phyloP scores from a whole-genome alignment of 2,888 invertebrate genomes.

The Lepidocyrtoides sp. region DNA sequence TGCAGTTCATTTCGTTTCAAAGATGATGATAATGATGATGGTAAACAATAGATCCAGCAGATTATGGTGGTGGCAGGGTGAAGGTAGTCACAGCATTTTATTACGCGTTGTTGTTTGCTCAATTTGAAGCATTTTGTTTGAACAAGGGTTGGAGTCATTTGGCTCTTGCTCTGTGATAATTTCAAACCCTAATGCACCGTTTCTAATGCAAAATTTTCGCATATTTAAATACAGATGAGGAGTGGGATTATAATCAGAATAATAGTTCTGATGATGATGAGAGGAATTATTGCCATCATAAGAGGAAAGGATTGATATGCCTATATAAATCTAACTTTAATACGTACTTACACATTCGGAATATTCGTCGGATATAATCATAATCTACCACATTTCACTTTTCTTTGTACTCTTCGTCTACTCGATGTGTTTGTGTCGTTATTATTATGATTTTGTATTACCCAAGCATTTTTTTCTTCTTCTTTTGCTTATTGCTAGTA shows the following conservation, averaged over 20 bases:
- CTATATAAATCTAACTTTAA: neutral
- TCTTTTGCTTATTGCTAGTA: too few relatives aligned
- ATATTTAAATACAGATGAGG: constrained; percentile 63
- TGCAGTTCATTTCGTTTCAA: constrained; percentile 18
- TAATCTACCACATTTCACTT: too few relatives aligned
- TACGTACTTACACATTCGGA: neutral
- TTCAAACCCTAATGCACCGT: constrained; percentile 60
- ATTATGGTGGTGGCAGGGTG: constrained; percentile 1
- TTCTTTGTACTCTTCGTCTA: neutral
- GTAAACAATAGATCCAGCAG: constrained; percentile 3
- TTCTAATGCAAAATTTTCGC: constrained; percentile 63
- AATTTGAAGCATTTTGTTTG: constrained; percentile 60
- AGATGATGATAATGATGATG: constrained; percentile 13
- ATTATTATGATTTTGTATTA: neutral
- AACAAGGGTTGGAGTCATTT: constrained; percentile 72
- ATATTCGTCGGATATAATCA: too few relatives aligned
- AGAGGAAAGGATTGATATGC: constrained; percentile 12
- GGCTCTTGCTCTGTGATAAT: constrained; percentile 67
- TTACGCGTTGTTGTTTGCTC: constrained; percentile 52
- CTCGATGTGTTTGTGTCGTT: neutral
- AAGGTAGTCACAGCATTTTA: constrained; percentile 46
- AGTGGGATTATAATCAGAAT: constrained; percentile 55
- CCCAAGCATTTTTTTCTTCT: neutral
- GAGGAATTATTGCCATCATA: constrained; percentile 62
- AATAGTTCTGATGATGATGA: constrained; percentile 66